Conservation (phyloP, 2,888 invertebrate genomes). For the Apamea sordens region DNA sequence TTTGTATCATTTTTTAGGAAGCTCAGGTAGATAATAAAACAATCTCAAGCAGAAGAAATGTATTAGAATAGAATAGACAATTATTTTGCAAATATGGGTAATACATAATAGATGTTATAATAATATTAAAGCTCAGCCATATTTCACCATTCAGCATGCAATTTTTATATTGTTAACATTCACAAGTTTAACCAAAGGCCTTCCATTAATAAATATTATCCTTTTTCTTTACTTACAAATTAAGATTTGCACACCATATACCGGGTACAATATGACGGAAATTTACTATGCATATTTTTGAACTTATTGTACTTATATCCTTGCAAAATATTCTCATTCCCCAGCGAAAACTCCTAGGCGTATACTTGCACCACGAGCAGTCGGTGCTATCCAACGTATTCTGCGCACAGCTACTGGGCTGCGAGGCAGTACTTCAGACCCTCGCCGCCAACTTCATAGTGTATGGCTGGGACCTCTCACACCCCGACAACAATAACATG, state of each 20-base stretch:
- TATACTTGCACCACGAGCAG: conserved; percentile 99
- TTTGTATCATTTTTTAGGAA: not conserved
- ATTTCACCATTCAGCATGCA: no score
- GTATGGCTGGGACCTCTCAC: conserved; percentile 99
- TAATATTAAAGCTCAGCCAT: no score
- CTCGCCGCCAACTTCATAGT: conserved; percentile 97
- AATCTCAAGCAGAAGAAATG: not conserved
- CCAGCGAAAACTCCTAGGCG: conserved; percentile 97
- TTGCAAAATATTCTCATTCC: not conserved
- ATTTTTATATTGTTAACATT: no score
- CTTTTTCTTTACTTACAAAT: not conserved
- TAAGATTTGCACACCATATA: not conserved
- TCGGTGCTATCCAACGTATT: conserved; percentile 99
- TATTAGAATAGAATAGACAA: no score
- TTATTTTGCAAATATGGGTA: no score
- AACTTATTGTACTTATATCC: not conserved
- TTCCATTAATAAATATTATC: no score
- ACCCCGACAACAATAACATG: conserved; percentile 95
- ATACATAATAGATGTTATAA: no score
- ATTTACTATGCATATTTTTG: not conserved
- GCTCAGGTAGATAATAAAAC: not conserved
- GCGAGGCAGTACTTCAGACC: conserved; percentile 97
- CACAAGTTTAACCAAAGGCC: no score
- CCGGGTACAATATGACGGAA: not conserved
- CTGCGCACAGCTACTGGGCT: conserved; percentile 98